Evolutionary conservation across 2,888 invertebrate species (phyloP).

Genomic region (Nemotelus nigrinus): DNA sequence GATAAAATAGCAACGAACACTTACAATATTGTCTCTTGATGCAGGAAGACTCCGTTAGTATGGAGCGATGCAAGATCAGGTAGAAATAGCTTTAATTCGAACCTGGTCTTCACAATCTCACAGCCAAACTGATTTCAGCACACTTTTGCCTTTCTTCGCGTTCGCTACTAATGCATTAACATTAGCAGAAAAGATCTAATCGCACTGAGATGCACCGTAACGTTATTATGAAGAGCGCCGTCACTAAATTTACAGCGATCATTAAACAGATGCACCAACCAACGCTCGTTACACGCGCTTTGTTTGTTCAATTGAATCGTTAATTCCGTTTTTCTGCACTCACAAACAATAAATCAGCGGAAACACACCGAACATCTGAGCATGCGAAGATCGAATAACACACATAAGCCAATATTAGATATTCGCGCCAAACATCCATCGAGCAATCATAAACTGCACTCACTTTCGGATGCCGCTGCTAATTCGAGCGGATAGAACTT

Average conservation of each 20-base stretch:
- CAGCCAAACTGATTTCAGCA: not conserved
- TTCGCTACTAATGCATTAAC: constrained; percentile 1
- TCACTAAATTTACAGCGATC: constrained; percentile 24
- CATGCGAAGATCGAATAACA: constrained; percentile 6
- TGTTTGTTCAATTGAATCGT: constrained; percentile 2
- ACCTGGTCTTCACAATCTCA: constrained; percentile 8
- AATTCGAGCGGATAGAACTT: not conserved
- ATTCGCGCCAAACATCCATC: constrained; percentile 12
- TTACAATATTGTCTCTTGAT: not conserved
- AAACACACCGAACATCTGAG: not conserved
- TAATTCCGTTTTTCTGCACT: constrained; percentile 3
- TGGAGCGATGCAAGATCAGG: not conserved
- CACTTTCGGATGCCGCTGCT: not conserved
- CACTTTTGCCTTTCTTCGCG: constrained; percentile 29
- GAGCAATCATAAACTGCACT: not conserved
- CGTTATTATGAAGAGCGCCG: constrained; percentile 2
- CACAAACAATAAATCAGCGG: constrained; percentile 9
- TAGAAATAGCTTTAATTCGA: not conserved
- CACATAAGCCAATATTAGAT: constrained; percentile 10
- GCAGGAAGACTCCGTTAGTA: not conserved
- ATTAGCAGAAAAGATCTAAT: not conserved
- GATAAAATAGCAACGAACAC: constrained; percentile 3
- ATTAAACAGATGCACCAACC: constrained; percentile 33
- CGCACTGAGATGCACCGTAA: constrained; percentile 18
- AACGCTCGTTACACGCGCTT: constrained; percentile 19